Evolutionary conservation across 2,888 invertebrate species (phyloP), one percentile per base, ranked within the genome.

Genomic region (Cephus pygmeus): DNA sequence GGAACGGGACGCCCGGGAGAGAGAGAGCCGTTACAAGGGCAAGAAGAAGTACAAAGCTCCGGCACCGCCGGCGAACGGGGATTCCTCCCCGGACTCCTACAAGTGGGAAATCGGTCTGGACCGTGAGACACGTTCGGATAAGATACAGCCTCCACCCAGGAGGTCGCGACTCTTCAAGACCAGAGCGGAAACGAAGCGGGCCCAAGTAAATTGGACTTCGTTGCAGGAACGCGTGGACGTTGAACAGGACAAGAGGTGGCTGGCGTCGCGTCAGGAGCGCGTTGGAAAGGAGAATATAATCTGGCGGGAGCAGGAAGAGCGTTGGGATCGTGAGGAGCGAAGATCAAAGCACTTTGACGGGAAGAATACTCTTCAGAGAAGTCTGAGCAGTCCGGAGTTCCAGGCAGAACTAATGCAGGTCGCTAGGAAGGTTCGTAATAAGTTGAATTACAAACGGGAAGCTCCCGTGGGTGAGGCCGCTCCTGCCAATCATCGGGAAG

Each of bases 41-140:
- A 95, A 95, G 86, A 95, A 96, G 89, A 96, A 96, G 91, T 96
- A 96, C 89, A 94, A 95, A 92, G 96, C 96, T 3, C 96, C 96
- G 31, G 93, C 94, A 79, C 95, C 96, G 77, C 94, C 94, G 31
- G 93, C 76, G 36, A 81, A 92, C 81, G 92, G 91, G 79, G 93
- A 73, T 12, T 93, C 94, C 79, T 94, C 94, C 79, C 94, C 94
- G 83, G 94, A 94, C 89, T 94, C 94, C 79, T 90, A 89, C 82
- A 90, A 90, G 79, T 94, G 93, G 88, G 92, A 93, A 89, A 91
- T 92, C 84, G 93, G 93, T 86, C 88, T 92, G 85, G 92, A 92
- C 90, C 88, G 91, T 82, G 92, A 93, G 91, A 92, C 92, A 75
- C 81, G 83, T 34, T 83, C 86, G 68, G 83, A 87, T 35, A 84